These are phyloP conservation scores for Panagrolaimus sp. DNA, from an alignment of 1,140 invertebrate species.

Conservation along the genomic window DNA sequence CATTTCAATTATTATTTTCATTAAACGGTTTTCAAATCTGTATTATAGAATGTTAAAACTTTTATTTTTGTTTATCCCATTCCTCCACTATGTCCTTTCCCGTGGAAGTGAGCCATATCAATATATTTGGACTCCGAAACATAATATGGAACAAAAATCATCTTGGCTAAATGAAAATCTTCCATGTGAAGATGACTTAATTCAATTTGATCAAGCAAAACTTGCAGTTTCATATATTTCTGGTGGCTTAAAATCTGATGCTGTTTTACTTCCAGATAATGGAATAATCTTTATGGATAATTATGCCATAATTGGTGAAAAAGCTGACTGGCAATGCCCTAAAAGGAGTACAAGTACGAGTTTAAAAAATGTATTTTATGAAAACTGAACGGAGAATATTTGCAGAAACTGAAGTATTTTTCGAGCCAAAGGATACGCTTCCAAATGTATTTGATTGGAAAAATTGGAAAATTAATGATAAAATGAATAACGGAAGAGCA, in stretches of 20 bases:
- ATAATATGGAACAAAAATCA: neutral
- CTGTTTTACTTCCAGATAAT: neutral
- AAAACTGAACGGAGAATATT: neutral
- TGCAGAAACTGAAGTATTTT: neutral
- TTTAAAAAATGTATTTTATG: neutral
- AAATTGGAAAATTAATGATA: neutral
- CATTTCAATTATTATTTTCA: too few relatives aligned
- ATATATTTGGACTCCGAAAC: neutral
- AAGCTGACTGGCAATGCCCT: neutral
- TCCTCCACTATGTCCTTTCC: too few relatives aligned
- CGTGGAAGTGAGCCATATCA: neutral
- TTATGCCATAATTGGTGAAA: constrained; percentile 8
- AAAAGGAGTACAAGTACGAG: neutral
- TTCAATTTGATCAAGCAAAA: constrained; percentile 1
- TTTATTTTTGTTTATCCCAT: too few relatives aligned
- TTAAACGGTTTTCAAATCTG: too few relatives aligned
- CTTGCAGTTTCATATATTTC: neutral
- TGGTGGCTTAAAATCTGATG: neutral
- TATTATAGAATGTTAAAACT: too few relatives aligned
- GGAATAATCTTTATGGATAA: constrained; percentile 1
- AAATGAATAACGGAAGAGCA: neutral
- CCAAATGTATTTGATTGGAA: neutral
- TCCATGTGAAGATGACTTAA: neutral
- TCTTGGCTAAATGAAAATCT: neutral
- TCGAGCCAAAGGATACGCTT: neutral